Base-by-base conservation (phyloP, 2,888 invertebrate species). In the Cactoblastis cactorum region DNA sequence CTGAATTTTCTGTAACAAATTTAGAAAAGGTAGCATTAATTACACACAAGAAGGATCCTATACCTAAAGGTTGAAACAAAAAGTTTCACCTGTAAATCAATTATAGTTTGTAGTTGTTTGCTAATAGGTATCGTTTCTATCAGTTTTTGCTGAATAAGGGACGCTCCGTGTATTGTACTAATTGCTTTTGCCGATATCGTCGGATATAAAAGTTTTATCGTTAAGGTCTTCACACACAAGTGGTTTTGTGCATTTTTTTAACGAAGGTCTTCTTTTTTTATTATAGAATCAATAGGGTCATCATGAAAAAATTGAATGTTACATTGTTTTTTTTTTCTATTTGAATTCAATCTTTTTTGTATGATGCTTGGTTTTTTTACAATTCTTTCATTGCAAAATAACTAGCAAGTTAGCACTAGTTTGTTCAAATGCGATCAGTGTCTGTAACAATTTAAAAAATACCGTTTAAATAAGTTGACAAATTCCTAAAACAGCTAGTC, bases 1-100 rank as follows among this genome's bases (percentile, higher is more conserved):
- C 28, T 28, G 8, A 28, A 4, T 6, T 28, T 9, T 9, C 3
- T 28, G 8, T 9, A 28, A 9, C 8, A 28, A n/a, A 28, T 28
- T 28, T 22, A 35, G 3, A 35, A 6, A 34, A 2, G 11, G 14
- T 41, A 41, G n/a, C n/a, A 43, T 43, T 24, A 43, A 43, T 43
- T 28, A 15, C 28, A 32, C 17, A 43, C 28, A 43, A 43, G n/a
- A 2, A 17, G 37, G 9, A 24, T 9, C 47, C 35, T 35, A 37
- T 57, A 57, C 38, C n/a, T 52, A 53, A 53, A 63, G 43, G 45
- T 38, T 46, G 45, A 34, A 12, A 47, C 56, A 59, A 64, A 65
- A 65, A 72, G 61, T 62, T 58, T 56, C 58, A 71, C 67, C 65
- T 67, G 67, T 67, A 67, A 75, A 74, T 78, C 69, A 73, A 76